Conservation (phyloP, 1,140 invertebrate genomes). For the Theocolax elegans region DNA sequence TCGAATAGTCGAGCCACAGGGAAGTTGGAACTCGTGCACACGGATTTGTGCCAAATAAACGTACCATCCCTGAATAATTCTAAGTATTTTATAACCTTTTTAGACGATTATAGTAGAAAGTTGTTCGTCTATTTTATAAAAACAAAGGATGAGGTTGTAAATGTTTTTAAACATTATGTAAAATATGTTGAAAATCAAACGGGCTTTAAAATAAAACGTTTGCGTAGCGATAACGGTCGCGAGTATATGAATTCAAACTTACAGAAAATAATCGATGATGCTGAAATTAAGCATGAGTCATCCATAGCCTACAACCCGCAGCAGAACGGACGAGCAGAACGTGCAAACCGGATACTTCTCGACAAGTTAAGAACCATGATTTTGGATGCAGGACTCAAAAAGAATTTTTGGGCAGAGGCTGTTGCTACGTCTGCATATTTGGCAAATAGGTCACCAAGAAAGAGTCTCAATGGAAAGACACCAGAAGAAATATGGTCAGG, state of each 20-base stretch:
- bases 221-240: conserved; percentile 56
- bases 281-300: background rate
- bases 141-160: too few relatives aligned
- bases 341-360: background rate
- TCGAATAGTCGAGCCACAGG: too few relatives aligned
- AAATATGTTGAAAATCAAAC: conserved; percentile 46
- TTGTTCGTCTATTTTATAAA: conserved; percentile 47
- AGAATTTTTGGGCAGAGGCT: background rate
- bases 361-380: background rate
- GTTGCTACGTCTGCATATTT: background rate
- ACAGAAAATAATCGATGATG: background rate
- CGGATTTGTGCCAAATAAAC: too few relatives aligned
- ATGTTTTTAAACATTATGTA: too few relatives aligned
- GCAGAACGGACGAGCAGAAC: background rate
- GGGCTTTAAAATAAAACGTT: conserved; percentile 43
- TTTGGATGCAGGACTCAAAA: background rate
- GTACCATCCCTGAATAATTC: too few relatives aligned
- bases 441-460: background rate
- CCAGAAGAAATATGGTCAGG: background rate
- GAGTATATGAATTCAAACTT: conserved; percentile 44
- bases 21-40: too few relatives aligned
- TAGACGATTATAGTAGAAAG: conserved; percentile 48
- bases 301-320: background rate
- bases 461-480: background rate
- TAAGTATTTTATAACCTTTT: conserved; percentile 51